A percentile compares a stretch with the other conserved stretches of the same genome.
These are phyloP conservation scores for Catharus minimus DNA, from an alignment of 2,113 vertebrate species.

Conservation along the genomic window DNA sequence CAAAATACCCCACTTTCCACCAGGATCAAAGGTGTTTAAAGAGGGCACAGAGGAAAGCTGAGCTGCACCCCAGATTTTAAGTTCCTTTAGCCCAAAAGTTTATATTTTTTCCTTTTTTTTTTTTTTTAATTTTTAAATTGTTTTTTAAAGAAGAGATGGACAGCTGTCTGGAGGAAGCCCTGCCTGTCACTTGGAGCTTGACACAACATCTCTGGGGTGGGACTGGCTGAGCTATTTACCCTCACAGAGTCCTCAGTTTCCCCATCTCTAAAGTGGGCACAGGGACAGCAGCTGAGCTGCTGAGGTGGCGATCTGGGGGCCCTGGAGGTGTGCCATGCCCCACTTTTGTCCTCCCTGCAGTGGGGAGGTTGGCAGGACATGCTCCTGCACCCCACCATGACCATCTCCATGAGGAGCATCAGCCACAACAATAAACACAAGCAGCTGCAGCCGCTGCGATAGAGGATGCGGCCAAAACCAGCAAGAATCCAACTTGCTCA, in stretches of 20 bases:
- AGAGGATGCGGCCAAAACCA: conserved; percentile 14
- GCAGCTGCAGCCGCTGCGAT: conserved; percentile 53
- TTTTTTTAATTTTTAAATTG: too few relatives aligned
- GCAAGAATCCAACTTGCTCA: conserved; percentile 32
- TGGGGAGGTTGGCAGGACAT: not conserved
- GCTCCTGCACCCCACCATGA: not conserved
- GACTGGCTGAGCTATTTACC: not conserved
- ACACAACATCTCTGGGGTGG: not conserved
- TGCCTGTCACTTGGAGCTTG: not conserved
- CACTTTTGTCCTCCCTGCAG: not conserved
- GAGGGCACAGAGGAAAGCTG: not conserved
- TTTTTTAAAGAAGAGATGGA: not conserved
- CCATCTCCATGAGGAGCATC: conserved; percentile 40
- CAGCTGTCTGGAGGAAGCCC: not conserved
- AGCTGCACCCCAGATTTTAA: not conserved
- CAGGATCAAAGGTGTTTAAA: not conserved
- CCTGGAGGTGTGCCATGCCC: not conserved
- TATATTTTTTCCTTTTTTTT: rapidly evolving
- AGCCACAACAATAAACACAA: conserved; percentile 62
- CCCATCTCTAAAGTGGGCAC: not conserved
- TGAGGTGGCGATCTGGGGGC: rapidly evolving
- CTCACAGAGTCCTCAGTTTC: not conserved
- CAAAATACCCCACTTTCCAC: not conserved
- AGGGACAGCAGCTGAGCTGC: rapidly evolving
- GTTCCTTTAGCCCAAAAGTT: not conserved